phyloP scores from a whole-genome alignment of 2,797 vertebrate species.

The Arctocebus calabarensis region DNA sequence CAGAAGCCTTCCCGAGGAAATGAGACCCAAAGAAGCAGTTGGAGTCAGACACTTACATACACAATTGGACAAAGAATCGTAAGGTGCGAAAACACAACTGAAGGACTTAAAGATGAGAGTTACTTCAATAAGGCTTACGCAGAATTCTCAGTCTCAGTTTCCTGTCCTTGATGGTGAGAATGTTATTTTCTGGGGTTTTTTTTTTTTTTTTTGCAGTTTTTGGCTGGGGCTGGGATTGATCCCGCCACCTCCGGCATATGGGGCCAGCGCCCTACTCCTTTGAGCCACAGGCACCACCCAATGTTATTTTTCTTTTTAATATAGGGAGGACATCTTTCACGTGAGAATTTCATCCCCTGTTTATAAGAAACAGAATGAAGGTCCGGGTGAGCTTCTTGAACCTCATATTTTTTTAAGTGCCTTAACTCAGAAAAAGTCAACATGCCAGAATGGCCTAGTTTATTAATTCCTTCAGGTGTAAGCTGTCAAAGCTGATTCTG shows the following conservation, averaged over 20 bases:
- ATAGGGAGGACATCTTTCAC: neutral
- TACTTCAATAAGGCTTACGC: neutral
- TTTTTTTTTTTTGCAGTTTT: no score
- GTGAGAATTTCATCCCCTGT: neutral
- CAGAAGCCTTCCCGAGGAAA: neutral
- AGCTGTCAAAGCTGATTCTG: constrained; percentile 2
- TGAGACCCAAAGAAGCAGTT: neutral
- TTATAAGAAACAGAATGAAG: neutral
- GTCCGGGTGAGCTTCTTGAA: neutral
- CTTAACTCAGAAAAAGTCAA: neutral
- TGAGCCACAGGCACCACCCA: no score
- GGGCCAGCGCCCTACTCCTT: no score
- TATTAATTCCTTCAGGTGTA: neutral
- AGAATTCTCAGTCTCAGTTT: neutral
- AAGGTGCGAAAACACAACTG: neutral
- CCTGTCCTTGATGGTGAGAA: neutral
- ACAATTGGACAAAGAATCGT: neutral
- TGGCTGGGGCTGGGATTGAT: no score
- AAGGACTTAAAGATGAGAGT: neutral
- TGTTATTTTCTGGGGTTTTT: no score
- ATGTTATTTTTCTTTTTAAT: neutral
- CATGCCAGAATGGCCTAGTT: neutral
- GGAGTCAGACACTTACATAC: neutral
- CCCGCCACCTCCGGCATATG: no score
- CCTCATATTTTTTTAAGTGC: neutral